Evolutionary conservation across 37 sponge, comb jelly and placozoan genomes (phyloP).

Genomic region (Crambe crambe): DNA sequence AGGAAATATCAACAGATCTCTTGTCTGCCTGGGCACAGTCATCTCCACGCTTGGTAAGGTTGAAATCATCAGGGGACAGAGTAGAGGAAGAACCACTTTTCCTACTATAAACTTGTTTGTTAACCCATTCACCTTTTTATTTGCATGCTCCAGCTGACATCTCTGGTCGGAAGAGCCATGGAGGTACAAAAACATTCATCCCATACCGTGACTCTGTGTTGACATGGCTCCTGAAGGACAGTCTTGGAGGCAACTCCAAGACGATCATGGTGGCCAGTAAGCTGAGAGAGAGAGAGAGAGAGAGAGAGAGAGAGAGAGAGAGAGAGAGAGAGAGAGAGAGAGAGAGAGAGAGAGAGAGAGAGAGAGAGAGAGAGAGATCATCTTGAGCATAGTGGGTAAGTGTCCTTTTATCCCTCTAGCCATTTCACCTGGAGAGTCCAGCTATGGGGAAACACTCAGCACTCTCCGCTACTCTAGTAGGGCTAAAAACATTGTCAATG

Average conservation of each 20-base stretch:
- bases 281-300: constrained; percentile 39
- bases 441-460: constrained; percentile 84
- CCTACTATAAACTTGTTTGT: background rate
- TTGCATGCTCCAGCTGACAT: constrained; percentile 56
- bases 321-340: constrained; percentile 30
- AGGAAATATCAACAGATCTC: constrained; percentile 83
- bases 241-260: constrained; percentile 90
- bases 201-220: constrained; percentile 91
- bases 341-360: constrained; percentile 30
- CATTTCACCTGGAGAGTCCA: constrained; percentile 77
- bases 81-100: background rate
- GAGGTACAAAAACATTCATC: constrained; percentile 54
- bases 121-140: background rate
- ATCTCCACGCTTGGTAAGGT: constrained; percentile 84
- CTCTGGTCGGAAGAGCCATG: constrained; percentile 19
- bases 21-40: constrained; percentile 86
- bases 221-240: constrained; percentile 92
- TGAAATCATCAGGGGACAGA: background rate
- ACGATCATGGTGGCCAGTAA: constrained; percentile 91
- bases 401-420: constrained; percentile 38
- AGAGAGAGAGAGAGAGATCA: constrained; percentile 3
- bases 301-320: constrained; percentile 29
- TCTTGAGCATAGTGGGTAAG: background rate
- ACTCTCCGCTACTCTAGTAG: constrained; percentile 85
- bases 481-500: constrained; percentile 86